Evolutionary conservation across 1,140 invertebrate species (phyloP).

Genomic region (Bombus polaris): DNA sequence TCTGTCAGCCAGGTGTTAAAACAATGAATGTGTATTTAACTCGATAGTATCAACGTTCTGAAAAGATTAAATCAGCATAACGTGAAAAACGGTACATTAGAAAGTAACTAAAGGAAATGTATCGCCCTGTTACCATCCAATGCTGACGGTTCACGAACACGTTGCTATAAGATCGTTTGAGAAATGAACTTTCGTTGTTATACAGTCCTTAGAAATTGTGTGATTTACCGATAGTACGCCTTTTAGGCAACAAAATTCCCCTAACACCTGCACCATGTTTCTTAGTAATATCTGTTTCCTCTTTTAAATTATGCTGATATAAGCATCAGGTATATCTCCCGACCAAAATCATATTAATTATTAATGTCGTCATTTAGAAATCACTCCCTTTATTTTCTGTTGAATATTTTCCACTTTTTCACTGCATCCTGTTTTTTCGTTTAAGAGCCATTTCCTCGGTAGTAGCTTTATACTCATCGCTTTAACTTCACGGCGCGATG

Average conservation of each 20-base stretch:
- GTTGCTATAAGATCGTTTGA: no score
- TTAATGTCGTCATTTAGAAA: no score
- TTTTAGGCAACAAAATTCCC: no score
- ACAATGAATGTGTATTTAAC: neutral
- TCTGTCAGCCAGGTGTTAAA: neutral
- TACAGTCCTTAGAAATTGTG: neutral
- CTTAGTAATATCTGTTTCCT: no score
- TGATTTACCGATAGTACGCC: neutral
- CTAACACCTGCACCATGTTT: no score
- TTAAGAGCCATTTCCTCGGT: neutral
- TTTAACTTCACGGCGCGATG: slow-evolving; percentile 5
- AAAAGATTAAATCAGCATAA: neutral
- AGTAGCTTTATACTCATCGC: neutral
- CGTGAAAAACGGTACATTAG: neutral
- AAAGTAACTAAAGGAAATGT: neutral
- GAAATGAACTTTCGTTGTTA: neutral
- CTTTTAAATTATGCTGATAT: no score
- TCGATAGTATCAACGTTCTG: neutral
- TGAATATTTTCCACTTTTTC: neutral
- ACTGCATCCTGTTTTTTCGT: neutral
- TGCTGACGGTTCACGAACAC: no score
- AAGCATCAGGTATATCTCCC: no score
- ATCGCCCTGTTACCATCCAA: neutral
- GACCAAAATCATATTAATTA: no score
- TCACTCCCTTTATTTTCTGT: no score